Evolutionary conservation across 2,113 vertebrate genomes (phyloP).

Genomic region (Plecotus auritus): DNA sequence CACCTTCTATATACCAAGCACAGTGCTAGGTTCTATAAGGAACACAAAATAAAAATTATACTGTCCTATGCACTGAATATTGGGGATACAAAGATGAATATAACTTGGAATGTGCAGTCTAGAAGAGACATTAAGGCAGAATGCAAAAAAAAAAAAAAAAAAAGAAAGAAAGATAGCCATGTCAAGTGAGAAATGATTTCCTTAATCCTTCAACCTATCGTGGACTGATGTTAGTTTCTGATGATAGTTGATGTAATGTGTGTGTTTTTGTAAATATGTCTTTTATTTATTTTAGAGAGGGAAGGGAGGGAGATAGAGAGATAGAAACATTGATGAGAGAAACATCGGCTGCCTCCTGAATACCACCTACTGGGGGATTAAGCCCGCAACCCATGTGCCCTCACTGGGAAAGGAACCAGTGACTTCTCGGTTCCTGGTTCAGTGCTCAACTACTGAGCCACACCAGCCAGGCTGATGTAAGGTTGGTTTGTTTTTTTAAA

Average conservation of each 20-base stretch:
- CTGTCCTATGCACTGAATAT: background rate
- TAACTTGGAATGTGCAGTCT: background rate
- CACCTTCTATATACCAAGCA: background rate
- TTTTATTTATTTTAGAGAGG: too few relatives aligned
- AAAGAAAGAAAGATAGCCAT: background rate
- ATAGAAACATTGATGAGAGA: too few relatives aligned
- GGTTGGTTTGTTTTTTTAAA: background rate
- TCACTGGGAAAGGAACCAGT: too few relatives aligned
- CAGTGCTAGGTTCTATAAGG: background rate
- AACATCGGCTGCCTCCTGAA: too few relatives aligned
- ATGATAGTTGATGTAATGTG: background rate
- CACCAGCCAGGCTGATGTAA: too few relatives aligned
- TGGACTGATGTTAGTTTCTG: background rate
- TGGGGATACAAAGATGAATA: background rate
- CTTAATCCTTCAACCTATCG: conserved; percentile 10
- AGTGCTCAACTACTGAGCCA: too few relatives aligned
- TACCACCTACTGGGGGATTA: too few relatives aligned
- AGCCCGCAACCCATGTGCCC: too few relatives aligned
- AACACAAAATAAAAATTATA: conserved; percentile 30
- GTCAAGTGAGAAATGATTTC: background rate
- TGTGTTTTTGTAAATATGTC: background rate
- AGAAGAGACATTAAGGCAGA: background rate
- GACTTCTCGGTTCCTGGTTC: too few relatives aligned
- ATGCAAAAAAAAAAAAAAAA: background rate
- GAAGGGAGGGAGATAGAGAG: too few relatives aligned